A percentile compares a stretch with the other conserved stretches of the same genome.
Evolutionary conservation across 64 coral and sea anemone genomes (phyloP).

Genomic region (Cladopsammia gracilis): DNA sequence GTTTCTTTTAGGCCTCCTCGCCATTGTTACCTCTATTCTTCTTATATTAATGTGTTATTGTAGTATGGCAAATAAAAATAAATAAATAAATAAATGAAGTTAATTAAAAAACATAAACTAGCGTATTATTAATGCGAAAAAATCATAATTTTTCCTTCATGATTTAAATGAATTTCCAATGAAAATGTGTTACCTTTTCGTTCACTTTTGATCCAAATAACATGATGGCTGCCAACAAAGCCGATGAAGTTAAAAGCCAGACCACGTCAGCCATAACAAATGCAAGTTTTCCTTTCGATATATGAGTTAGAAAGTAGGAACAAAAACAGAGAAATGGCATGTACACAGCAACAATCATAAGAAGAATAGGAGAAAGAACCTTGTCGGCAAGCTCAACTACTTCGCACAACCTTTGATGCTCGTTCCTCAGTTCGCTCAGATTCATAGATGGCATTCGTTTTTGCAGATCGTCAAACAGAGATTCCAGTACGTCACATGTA

Average conservation of each 20-base stretch:
- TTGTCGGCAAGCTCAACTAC: neutral
- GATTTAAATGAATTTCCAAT: no score
- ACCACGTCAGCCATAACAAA: neutral
- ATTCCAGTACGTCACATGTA: constrained; percentile 3
- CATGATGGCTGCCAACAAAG: neutral
- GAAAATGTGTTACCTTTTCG: constrained; percentile 8
- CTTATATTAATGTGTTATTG: no score
- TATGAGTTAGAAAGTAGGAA: neutral
- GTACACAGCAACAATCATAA: neutral
- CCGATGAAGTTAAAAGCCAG: neutral
- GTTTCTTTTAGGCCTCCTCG: no score
- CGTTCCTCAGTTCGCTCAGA: neutral
- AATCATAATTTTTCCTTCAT: no score
- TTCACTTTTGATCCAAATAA: constrained; percentile 3
- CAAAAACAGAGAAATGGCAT: neutral
- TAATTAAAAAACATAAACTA: no score
- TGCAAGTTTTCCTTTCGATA: neutral
- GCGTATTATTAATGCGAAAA: no score
- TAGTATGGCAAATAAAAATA: no score
- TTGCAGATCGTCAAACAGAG: constrained; percentile 3
- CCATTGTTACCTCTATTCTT: no score
- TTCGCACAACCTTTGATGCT: neutral
- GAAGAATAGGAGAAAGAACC: neutral
- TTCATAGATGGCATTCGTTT: neutral
- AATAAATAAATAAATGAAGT: no score